Percentiles rank a stretch among this genome's conserved stretches.
phyloP scores from a whole-genome alignment of 2,888 invertebrate genomes.

The Acleris emargana region DNA sequence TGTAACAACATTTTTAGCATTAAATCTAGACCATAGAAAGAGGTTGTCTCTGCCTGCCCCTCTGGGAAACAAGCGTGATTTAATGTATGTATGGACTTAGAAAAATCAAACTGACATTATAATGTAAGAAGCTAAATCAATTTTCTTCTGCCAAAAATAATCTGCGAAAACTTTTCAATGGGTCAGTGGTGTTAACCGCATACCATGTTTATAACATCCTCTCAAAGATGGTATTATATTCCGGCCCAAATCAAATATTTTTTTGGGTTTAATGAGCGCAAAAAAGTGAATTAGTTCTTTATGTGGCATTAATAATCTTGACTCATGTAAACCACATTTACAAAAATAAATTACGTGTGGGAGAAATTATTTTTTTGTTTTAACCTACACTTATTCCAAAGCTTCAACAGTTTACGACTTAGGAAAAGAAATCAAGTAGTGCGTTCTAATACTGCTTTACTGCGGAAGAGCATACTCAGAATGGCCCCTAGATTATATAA shows the following conservation, averaged over 20 bases:
- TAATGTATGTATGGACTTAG: no score
- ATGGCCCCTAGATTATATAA: background rate
- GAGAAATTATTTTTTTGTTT: background rate
- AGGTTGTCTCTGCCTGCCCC: no score
- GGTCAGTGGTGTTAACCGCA: no score
- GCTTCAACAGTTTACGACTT: background rate
- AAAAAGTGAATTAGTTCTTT: background rate
- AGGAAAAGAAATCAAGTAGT: background rate
- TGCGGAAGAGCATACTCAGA: background rate
- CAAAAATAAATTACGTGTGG: background rate
- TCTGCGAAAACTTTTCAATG: no score
- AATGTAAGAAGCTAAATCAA: no score
- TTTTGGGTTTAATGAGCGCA: background rate
- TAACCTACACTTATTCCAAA: background rate
- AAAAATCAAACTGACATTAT: no score
- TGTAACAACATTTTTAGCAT: constrained; percentile 24
- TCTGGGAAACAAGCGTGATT: no score
- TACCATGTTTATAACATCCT: background rate
- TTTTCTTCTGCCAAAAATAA: no score
- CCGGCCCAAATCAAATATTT: background rate
- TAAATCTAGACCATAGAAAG: constrained; percentile 20
- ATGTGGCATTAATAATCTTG: background rate
- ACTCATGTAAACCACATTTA: background rate
- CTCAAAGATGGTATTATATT: background rate
- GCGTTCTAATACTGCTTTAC: background rate